These are phyloP conservation scores for Eulemur mongoz DNA, from an alignment of 2,797 vertebrate genomes.

Conservation along the genomic window DNA sequence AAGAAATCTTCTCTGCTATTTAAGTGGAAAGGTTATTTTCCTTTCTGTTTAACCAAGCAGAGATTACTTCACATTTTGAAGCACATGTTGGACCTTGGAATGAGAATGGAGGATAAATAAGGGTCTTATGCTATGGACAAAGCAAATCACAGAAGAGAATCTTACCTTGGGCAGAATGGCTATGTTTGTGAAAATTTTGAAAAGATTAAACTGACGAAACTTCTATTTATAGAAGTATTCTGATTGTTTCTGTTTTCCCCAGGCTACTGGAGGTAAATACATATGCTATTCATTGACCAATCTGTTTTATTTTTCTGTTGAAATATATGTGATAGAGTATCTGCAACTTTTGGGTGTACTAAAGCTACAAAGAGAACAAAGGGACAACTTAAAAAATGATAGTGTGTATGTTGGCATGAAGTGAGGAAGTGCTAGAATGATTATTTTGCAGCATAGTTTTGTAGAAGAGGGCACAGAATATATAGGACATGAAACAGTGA, in stretches of 20 bases:
- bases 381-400: not conserved
- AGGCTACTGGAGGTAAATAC: slow-evolving; percentile 72
- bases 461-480: not conserved
- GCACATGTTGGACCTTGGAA: not conserved
- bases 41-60: not conserved
- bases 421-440: not conserved
- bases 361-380: slow-evolving; percentile 50
- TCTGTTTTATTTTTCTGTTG: slow-evolving; percentile 44
- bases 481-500: not conserved
- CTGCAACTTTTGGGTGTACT: slow-evolving; percentile 23
- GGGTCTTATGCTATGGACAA: not conserved
- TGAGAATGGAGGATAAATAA: slow-evolving; percentile 29
- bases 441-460: slow-evolving; percentile 48
- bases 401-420: not conserved
- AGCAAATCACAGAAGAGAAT: slow-evolving; percentile 59
- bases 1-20: slow-evolving; percentile 1
- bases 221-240: slow-evolving; percentile 74
- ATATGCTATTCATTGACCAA: slow-evolving; percentile 72
- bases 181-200: slow-evolving; percentile 73
- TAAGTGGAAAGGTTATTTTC: slow-evolving; percentile 20
- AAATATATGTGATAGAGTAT: slow-evolving; percentile 49
- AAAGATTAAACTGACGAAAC: slow-evolving; percentile 72
- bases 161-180: slow-evolving; percentile 72
- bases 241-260: slow-evolving; percentile 72
- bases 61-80: not conserved